These are phyloP conservation scores for Oasisia sp. DNA, from an alignment of 2,888 invertebrate genomes.

Conservation along the genomic window DNA sequence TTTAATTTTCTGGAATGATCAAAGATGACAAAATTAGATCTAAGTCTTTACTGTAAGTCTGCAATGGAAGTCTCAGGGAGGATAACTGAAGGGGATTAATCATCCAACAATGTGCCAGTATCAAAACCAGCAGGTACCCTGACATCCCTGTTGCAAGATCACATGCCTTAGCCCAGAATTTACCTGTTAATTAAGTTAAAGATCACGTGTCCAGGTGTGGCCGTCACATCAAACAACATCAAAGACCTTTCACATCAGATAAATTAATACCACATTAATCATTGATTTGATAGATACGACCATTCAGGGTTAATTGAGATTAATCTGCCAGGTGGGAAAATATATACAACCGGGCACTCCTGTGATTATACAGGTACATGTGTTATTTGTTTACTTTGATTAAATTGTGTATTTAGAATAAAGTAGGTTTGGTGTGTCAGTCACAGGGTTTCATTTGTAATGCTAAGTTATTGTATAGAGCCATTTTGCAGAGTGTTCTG, in stretches of 20 bases:
- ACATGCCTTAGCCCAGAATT: neutral
- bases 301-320: conserved; percentile 4
- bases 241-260: neutral
- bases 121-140: neutral
- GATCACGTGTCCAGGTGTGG: neutral
- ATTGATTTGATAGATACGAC: neutral
- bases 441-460: neutral
- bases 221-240: neutral
- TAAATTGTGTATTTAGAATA: neutral
- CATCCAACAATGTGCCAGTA: neutral
- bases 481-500: neutral
- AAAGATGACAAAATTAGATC: neutral
- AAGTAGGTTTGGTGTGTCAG: neutral
- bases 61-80: neutral
- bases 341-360: neutral
- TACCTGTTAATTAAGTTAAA: neutral
- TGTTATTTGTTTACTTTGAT: neutral
- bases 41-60: neutral
- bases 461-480: neutral
- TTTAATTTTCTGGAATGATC: neutral
- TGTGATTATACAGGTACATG: neutral
- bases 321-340: neutral
- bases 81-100: neutral
- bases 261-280: neutral
- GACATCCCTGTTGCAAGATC: neutral